These are phyloP conservation scores for Neocloeon triangulifer DNA, from an alignment of 1,140 invertebrate genomes.

Conservation along the genomic window DNA sequence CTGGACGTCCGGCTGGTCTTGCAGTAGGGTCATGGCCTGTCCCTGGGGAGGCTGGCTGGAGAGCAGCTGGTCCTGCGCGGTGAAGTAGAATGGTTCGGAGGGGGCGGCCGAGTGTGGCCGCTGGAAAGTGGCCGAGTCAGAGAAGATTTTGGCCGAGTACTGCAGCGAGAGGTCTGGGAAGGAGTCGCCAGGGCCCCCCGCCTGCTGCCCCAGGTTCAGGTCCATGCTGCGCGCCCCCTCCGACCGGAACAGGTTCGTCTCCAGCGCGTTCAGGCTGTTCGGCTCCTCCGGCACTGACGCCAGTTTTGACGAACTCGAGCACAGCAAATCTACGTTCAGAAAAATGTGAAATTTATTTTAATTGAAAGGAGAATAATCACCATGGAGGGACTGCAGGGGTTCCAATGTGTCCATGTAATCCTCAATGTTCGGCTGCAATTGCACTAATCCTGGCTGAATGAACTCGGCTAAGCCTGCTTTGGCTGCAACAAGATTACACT, in stretches of 20 bases:
- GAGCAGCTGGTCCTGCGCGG: conserved; percentile 5
- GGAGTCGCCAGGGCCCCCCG: conserved; percentile 4
- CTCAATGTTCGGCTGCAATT: conserved; percentile 88
- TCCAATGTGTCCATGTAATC: conserved; percentile 87
- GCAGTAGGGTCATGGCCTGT: not conserved
- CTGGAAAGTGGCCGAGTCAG: conserved; percentile 5
- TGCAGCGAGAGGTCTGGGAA: not conserved
- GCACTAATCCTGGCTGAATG: conserved; percentile 91
- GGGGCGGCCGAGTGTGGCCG: conserved; percentile 9
- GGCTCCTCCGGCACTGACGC: conserved; percentile 39
- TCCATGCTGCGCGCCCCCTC: not conserved
- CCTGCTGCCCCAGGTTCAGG: too few relatives aligned
- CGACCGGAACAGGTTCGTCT: too few relatives aligned
- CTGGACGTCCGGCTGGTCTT: not conserved
- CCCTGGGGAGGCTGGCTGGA: conserved; percentile 1
- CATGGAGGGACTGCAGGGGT: conserved; percentile 57
- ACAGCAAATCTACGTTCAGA: conserved; percentile 26
- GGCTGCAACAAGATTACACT: too few relatives aligned
- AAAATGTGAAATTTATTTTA: too few relatives aligned
- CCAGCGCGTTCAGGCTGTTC: not conserved
- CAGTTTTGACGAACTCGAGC: conserved; percentile 29
- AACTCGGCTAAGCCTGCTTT: conserved; percentile 66
- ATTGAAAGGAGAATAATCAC: not conserved
- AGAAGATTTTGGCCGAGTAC: not conserved
- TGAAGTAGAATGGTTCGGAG: conserved; percentile 5